Evolutionary conservation across 1,140 invertebrate species (phyloP), one percentile per base, ranked within the genome.

Genomic region (Eubasilissa regina): DNA sequence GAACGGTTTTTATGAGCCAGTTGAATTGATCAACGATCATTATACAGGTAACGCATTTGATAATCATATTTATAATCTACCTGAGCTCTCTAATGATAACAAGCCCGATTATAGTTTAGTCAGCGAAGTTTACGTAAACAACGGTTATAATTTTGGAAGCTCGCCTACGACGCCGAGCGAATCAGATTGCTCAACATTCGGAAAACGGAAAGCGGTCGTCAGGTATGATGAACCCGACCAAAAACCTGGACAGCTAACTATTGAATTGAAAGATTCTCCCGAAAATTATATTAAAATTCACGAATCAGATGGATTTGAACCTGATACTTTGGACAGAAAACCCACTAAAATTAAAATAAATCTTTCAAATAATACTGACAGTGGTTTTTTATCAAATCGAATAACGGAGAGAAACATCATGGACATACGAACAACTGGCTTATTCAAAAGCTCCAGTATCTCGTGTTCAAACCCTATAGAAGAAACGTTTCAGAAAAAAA

Each of bases 261-360:
- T 96, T 77, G 94, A 95, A 86, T 93, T 96, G 0, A 93, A 94
- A 85, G 94, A 94, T 84, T 91, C 92, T 0, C 90, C 93, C 0
- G 90, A 92, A 83, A 92, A 93, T 84, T 93, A 94, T 78, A 91
- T 93, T 0, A 91, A 90, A 83, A 91, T 92, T 12, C 91, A 93
- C 60, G 93, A 94, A 79, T 93, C 93, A 3, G 94, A 96, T 80
- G 90, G 90, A 73, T 96, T 95, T 84, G 95, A 96, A 85, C 94
- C 94, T 0, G 95, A 96, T 82, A 96, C 95, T 0, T 86, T 96
- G 25, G 95, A 96, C 84, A 87, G 95, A n/a, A 95, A 95, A 85
- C 93, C 94, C 51, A 91, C 90, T 82, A 94, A 93, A 84, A 84
- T 91, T 4, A 91, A 90, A 74, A 76, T 83, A 15, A 78, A 44